Evolutionary conservation across 2,888 invertebrate species (phyloP).

Genomic region (Aquatica leii): DNA sequence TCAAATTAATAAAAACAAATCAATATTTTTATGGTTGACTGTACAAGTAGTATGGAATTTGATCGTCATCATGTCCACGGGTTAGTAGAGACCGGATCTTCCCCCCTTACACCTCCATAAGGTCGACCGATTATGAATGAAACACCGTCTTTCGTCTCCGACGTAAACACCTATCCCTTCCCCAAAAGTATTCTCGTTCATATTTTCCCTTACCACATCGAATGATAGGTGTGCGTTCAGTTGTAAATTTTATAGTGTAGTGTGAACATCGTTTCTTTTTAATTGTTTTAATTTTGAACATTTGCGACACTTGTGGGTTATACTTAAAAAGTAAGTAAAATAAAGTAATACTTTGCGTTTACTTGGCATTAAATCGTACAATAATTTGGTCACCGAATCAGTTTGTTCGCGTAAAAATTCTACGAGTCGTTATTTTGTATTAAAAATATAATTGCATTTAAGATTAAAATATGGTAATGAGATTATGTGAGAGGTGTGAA

Average conservation of each 20-base stretch:
- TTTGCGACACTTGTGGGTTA: slow-evolving; percentile 4
- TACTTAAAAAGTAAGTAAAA: neutral
- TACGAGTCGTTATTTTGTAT: too few relatives aligned
- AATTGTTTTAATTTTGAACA: neutral
- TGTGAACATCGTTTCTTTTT: slow-evolving; percentile 18
- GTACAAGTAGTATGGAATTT: slow-evolving; percentile 38
- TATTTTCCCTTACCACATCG: slow-evolving; percentile 46
- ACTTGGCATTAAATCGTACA: too few relatives aligned
- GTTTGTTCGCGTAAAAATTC: too few relatives aligned
- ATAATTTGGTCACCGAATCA: too few relatives aligned
- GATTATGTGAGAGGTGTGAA: slow-evolving; percentile 37
- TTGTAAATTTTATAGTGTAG: slow-evolving; percentile 54
- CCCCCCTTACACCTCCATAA: slow-evolving; percentile 43
- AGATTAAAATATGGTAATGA: slow-evolving; percentile 36
- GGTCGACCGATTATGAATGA: slow-evolving; percentile 61
- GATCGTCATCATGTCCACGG: slow-evolving; percentile 39
- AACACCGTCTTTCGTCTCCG: slow-evolving; percentile 62
- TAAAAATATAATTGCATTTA: slow-evolving; percentile 29
- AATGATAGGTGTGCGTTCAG: slow-evolving; percentile 55
- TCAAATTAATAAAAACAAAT: slow-evolving; percentile 2
- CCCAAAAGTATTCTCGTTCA: slow-evolving; percentile 52
- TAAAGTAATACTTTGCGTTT: too few relatives aligned
- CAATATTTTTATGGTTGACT: slow-evolving; percentile 28
- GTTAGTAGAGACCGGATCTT: slow-evolving; percentile 47
- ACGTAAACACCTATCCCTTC: slow-evolving; percentile 49